These are phyloP conservation scores for Bombylius major DNA, from an alignment of 2,888 invertebrate genomes.

Conservation along the genomic window DNA sequence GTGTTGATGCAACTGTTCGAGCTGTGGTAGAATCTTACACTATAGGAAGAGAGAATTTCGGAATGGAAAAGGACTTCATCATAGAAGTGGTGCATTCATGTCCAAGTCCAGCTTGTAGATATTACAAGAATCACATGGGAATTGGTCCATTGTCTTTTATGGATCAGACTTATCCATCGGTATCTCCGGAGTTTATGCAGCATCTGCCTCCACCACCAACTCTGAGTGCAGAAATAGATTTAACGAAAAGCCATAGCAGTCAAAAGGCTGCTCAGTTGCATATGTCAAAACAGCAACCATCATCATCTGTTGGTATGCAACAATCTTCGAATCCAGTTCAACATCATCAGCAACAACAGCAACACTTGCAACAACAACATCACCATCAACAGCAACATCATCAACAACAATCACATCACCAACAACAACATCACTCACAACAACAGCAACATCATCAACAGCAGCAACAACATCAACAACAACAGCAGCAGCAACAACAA, in stretches of 20 bases:
- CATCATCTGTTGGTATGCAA: constrained; percentile 14
- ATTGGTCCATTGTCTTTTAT: constrained; percentile 36
- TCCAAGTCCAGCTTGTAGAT: constrained; percentile 75
- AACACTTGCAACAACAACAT: constrained; percentile 43
- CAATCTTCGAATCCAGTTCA: constrained; percentile 2
- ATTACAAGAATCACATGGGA: constrained; percentile 72
- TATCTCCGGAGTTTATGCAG: constrained; percentile 53
- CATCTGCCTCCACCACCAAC: constrained; percentile 40
- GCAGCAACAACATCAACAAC: constrained; percentile 31
- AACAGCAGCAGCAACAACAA: constrained; percentile 27
- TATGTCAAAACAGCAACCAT: constrained; percentile 28
- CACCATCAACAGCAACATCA: constrained; percentile 51
- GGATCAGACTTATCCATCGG: constrained; percentile 33
- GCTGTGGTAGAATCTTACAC: constrained; percentile 80
- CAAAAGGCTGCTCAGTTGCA: constrained; percentile 12
- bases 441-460: constrained; percentile 13
- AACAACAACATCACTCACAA: constrained; percentile 24
- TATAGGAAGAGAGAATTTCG: constrained; percentile 41
- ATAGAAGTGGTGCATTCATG: constrained; percentile 81
- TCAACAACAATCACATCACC: constrained; percentile 24
- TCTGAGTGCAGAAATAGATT: constrained; percentile 9
- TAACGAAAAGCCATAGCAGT: constrained; percentile 10
- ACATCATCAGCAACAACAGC: constrained; percentile 17
- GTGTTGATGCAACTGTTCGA: constrained; percentile 70
- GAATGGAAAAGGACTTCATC: constrained; percentile 83